These are phyloP conservation scores for Microcebus ravelobensis DNA, from an alignment of 2,113 vertebrate species.

Conservation along the genomic window DNA sequence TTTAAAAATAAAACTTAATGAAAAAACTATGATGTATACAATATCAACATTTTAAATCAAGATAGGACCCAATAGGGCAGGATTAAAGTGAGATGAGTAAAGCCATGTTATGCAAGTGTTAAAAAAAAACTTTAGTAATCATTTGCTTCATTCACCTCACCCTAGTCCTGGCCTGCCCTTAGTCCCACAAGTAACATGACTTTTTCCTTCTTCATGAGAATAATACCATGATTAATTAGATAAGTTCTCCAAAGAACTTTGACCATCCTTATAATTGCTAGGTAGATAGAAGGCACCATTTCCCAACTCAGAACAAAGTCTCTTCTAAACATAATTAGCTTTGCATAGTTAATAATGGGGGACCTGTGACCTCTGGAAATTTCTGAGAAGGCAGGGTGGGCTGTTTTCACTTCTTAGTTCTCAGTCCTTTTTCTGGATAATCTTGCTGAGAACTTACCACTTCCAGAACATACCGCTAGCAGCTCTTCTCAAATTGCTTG, in stretches of 20 bases:
- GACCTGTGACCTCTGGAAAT: background rate
- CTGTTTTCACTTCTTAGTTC: background rate
- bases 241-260: background rate
- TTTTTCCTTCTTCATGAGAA: background rate
- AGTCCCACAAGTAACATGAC: background rate
- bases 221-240: background rate
- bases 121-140: background rate
- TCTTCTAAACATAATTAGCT: background rate
- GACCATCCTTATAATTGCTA: background rate
- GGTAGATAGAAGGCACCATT: background rate
- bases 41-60: no score
- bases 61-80: background rate
- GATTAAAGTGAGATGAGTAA: background rate
- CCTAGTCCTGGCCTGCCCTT: no score
- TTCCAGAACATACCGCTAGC: no score
- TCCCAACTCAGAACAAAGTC: background rate
- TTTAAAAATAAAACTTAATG: background rate
- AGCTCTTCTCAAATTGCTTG: background rate
- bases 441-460: background rate
- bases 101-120: background rate
- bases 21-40: background rate
- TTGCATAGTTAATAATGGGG: background rate
- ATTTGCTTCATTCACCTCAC: background rate
- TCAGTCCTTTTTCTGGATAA: background rate
- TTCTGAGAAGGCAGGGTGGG: background rate